Base-by-base conservation (phyloP, 2,113 vertebrate genomes). In the Gobiocypris rarus region DNA sequence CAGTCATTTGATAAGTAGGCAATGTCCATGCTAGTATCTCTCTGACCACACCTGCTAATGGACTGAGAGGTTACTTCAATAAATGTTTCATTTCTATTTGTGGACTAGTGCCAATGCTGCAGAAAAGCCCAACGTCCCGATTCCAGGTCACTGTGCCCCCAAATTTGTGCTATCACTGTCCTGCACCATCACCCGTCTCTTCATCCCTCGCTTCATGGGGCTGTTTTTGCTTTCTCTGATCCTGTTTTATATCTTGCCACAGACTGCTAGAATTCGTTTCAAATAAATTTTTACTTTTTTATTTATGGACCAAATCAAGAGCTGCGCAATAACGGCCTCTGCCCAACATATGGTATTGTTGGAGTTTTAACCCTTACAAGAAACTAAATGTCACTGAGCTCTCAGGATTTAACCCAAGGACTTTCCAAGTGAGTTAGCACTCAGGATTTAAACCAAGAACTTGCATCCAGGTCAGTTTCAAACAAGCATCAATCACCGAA, bases 81-180 rank as follows among this genome's bases (percentile, higher is more conserved):
- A 83, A 81, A 88, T 87, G 70, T 85, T 86, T 78, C 67, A 65
- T 84, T 83, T 74, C 61, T 38, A 63, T 74, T 81, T 77, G 61
- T 70, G 82, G 24, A 84, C 76, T 38, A 56, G 73, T 83, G 75
- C 81, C 87, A 89, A 63, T 61, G 83, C 77, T 80, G 67, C 89
- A 89, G 85, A 78, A 89, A 82, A 41, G 28, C 56, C 71, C 28
- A 82, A 79, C 41, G 31, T 54, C 86, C 88, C 31, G 28, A 31
- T 80, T 90, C 83, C 85, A 89, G 90, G 89, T 91, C 88, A 58
- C 70, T 45, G 31, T 41, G 75, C 84, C 83, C 75, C 83, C 52
- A 41, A 84, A 82, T 56, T 87, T 83, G 48, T 41, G 75, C 52
- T 85, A 82, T 84, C 85, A 86, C n/a, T 58, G 69, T 85, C 54